These are phyloP conservation scores for Empidonax traillii DNA, from an alignment of 2,113 vertebrate species.

Conservation along the genomic window DNA sequence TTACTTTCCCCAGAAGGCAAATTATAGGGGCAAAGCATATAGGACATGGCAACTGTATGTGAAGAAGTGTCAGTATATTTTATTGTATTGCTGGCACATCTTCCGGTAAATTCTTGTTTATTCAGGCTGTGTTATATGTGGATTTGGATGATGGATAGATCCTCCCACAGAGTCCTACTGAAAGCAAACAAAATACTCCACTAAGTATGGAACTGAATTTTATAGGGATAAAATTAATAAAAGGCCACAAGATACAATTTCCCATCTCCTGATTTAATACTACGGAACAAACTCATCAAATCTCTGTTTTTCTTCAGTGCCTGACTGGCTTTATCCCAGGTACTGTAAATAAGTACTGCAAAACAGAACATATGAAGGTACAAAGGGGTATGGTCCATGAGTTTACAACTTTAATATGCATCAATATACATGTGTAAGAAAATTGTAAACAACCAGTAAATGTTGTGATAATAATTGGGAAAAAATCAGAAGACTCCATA, in stretches of 20 bases:
- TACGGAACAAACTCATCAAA: not conserved
- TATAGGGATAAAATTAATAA: not conserved
- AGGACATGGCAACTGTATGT: not conserved
- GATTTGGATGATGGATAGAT: constrained; percentile 8
- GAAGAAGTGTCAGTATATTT: constrained; percentile 26
- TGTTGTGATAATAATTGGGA: not conserved
- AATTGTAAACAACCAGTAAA: not conserved
- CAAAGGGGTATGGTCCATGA: not conserved
- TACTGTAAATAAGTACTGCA: not conserved
- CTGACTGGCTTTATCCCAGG: not conserved
- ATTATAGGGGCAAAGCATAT: constrained; percentile 1
- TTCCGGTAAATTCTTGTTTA: not conserved
- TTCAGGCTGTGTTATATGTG: not conserved
- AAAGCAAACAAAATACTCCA: constrained; percentile 11
- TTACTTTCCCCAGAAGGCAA: constrained; percentile 43
- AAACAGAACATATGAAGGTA: not conserved
- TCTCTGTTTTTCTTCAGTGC: not conserved
- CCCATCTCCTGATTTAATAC: not conserved
- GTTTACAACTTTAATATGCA: not conserved
- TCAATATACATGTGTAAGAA: not conserved
- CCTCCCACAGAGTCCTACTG: not conserved
- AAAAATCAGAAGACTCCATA: not conserved
- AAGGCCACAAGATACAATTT: not conserved
- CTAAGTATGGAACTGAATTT: not conserved
- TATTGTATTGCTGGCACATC: not conserved